Conservation (phyloP, 2,888 invertebrate species). For the Himalopsyche japonica region DNA sequence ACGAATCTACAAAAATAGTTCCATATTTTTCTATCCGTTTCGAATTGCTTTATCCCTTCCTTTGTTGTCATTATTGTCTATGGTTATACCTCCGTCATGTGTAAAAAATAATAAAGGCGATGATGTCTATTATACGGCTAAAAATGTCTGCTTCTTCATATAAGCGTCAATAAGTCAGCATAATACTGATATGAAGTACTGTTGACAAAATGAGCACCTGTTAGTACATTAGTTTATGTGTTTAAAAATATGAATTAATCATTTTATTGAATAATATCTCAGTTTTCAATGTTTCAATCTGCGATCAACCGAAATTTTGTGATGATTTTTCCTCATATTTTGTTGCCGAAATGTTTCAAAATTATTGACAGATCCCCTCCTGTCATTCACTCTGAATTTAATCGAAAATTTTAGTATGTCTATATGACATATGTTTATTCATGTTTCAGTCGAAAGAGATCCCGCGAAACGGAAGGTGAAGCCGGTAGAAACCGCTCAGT, state of each 20-base stretch:
- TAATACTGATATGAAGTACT: background rate
- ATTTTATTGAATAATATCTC: too few relatives aligned
- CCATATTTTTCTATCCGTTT: too few relatives aligned
- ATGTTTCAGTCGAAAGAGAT: conserved; percentile 60
- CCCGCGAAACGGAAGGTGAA: conserved; percentile 82
- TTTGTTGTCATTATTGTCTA: too few relatives aligned
- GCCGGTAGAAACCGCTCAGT: conserved; percentile 74
- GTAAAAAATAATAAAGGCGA: background rate
- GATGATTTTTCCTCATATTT: background rate
- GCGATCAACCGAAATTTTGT: background rate
- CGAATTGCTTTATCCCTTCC: too few relatives aligned
- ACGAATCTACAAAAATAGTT: too few relatives aligned
- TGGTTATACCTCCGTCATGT: background rate
- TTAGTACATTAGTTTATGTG: background rate
- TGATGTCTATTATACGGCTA: background rate
- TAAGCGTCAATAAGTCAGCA: background rate
- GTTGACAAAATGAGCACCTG: background rate
- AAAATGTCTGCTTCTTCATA: background rate
- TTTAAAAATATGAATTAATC: too few relatives aligned
- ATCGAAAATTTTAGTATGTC: background rate
- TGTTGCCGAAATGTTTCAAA: background rate
- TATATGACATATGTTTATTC: background rate
- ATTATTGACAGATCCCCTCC: background rate
- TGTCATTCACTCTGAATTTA: background rate
- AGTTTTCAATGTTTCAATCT: background rate